Evolutionary conservation across 2,888 invertebrate genomes (phyloP), one percentile per base, ranked within the genome.

Genomic region (Pandemis heparana): DNA sequence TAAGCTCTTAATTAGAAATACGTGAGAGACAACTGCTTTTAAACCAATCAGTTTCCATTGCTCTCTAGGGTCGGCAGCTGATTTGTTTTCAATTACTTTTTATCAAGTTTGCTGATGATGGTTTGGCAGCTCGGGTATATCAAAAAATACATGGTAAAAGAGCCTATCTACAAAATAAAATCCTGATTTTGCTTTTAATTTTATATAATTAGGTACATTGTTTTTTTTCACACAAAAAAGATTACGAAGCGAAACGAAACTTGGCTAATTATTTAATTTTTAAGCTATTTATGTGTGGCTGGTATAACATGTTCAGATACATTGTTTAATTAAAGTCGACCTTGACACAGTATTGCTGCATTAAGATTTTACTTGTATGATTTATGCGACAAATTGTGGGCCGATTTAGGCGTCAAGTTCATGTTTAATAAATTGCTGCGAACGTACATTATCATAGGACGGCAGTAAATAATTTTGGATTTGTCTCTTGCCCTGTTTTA

Each of bases 331-430:
- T 74, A 76, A 77, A 75, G 56, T 60, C 65, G 74, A 80, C 92
- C 91, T 91, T 92, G 92, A 88, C 90, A 89, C 81, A 77, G 77
- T 83, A 82, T 79, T 76, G 67, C 51, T 71, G 38, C 71, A 71
- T 77, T 74, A 74, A 73, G 75, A 77, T 74, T 77, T 80, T 77
- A 70, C 63, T 72, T 59, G 61, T 60, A 70, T 77, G 80, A 85
- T 84, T 83, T 84, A 84, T 82, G 73, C 75, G 76, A 77, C 76
- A 74, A 85, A 82, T 85, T 83, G 82, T 81, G 78, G 83, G 81
- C 80, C 77, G 79, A 75, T 77, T 77, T 75, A 75, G 76, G 79
- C 77, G 71, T 75, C 74, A 62, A 61, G 71, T 71, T 63, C 69
- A 77, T 76, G 76, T 56, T 23, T 56, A 56, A 56, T 56, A 56